Base-by-base conservation (phyloP, 2,888 invertebrate species). In the Nymphalis polychloros region DNA sequence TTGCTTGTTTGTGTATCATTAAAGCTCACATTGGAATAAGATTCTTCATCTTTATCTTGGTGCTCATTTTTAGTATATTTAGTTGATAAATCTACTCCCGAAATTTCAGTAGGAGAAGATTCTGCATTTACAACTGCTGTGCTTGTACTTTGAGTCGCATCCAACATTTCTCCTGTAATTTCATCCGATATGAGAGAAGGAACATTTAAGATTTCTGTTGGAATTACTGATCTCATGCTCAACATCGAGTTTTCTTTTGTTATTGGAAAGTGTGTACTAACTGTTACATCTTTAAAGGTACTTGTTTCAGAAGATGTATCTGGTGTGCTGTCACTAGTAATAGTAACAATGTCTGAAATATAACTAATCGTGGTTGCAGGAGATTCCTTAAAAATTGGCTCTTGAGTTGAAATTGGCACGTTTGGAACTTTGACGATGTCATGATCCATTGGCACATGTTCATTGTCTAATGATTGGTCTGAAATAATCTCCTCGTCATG, bases 401-500 rank as follows among this genome's bases (percentile, higher is more conserved):
- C 67, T 72, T 81, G 79, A 8, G 81, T 78, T 5, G 83, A 75
- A 8, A 80, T 76, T 57, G 81, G 72, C 13, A 78, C 72, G 70
- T 76, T 85, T 2, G 82, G 70, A 23, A 78, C 73, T 64, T 70
- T 78, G 13, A 81, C 73, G 49, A 78, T 73, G n/a, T 86, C 86
- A 46, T 85, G 85, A 8, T 73, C 78, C 8, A 69, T 73, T 20
- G 82, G 69, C 7, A 78, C 78, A 64, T 86, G 86, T 8, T 88
- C 87, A 52, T 72, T 78, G 17, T 90, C 89, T 52, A 79, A 78
- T 53, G 79, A 82, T 64, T 82, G 84, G 70, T 92, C 92, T 2
- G 85, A 81, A 31, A 86, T 81, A 59, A 84, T 82, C 75, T 90
- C 92, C 67, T 92, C 92, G 35, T 89, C 91, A 52, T 90, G 91